A percentile compares a stretch with the other conserved stretches of the same genome.
Evolutionary conservation across 2,113 vertebrate species (phyloP).

Genomic region (Nipponia nippon): DNA sequence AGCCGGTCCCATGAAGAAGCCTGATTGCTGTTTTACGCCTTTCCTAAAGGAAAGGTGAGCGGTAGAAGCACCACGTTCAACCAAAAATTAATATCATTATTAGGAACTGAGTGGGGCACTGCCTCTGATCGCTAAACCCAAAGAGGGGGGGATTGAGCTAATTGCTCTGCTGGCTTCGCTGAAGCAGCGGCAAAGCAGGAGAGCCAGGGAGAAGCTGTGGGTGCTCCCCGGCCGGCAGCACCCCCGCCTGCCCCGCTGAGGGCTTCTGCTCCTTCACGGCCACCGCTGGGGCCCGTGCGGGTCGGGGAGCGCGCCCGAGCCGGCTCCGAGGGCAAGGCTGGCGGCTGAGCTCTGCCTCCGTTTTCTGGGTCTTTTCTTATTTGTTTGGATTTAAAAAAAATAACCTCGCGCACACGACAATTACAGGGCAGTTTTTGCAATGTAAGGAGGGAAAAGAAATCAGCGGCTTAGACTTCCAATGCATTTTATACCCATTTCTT

Average conservation of each 20-base stretch:
- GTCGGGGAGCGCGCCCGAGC: accelerated
- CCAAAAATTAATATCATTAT: not conserved
- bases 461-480: not conserved
- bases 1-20: not conserved
- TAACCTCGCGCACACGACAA: accelerated
- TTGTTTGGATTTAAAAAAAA: not conserved
- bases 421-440: not conserved
- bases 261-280: not conserved
- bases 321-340: not conserved
- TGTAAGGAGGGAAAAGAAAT: not conserved
- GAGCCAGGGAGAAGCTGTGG: not conserved
- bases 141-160: not conserved
- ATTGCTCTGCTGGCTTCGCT: not conserved
- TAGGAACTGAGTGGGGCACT: not conserved
- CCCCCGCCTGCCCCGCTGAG: not conserved
- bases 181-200: not conserved
- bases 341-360: not conserved
- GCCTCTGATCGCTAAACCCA: not conserved
- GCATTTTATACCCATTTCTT: not conserved
- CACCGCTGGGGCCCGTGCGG: not conserved
- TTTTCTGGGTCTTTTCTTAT: not conserved
- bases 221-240: not conserved
- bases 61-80: not conserved
- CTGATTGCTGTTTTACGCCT: not conserved
- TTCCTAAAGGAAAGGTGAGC: not conserved